These are phyloP conservation scores for Pelochelys cantorii DNA, from an alignment of 2,797 vertebrate species.

Conservation along the genomic window DNA sequence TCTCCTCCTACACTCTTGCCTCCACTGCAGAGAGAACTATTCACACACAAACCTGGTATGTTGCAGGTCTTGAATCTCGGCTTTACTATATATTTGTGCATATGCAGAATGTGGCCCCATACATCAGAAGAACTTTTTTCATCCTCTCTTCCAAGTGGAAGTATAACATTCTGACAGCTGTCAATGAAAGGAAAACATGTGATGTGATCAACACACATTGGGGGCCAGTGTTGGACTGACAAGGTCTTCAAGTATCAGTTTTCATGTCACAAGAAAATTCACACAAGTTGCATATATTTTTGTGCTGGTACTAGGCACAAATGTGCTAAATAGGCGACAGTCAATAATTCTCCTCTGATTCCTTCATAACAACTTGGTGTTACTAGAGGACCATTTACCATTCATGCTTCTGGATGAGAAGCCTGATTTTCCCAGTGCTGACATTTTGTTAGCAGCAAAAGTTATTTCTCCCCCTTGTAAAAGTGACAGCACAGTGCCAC, in stretches of 20 bases:
- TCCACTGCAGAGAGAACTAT: neutral
- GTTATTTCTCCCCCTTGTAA: neutral
- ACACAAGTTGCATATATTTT: neutral
- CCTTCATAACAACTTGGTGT: neutral
- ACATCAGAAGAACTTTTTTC: neutral
- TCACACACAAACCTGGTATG: neutral
- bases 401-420: neutral
- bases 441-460: neutral
- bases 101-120: neutral
- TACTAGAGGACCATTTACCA: neutral
- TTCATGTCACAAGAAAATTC: neutral
- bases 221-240: neutral
- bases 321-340: neutral
- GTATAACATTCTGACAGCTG: neutral
- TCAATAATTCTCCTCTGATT: neutral
- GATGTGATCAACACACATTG: neutral
- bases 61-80: neutral
- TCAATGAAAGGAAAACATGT: neutral
- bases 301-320: neutral
- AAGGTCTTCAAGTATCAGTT: neutral
- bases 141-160: neutral
- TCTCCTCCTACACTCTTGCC: neutral
- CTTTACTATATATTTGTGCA: neutral
- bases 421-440: too few species aligned
- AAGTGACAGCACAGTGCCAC: neutral